Conservation (phyloP, 2,888 invertebrate genomes). For the Napeogenes sylphis region DNA sequence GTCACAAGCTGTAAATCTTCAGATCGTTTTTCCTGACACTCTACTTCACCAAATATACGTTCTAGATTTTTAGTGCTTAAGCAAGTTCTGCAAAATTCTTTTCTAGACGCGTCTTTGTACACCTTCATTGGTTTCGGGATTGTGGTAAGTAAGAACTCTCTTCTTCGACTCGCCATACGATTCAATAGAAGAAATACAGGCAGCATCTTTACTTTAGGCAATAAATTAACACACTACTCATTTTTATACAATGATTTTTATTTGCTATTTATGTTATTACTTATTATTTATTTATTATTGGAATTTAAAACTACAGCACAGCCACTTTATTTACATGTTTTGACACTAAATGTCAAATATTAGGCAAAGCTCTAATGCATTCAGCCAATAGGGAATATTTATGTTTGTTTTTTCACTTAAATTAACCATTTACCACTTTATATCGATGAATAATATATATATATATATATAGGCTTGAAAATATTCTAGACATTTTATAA, state of each 20-base stretch:
- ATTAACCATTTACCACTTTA: too few relatives aligned
- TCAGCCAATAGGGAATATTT: neutral
- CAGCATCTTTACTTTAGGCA: conserved; percentile 39
- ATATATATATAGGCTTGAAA: too few relatives aligned
- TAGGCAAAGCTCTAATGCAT: neutral
- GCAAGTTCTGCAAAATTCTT: conserved; percentile 51
- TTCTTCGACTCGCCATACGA: conserved; percentile 38
- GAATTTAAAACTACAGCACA: neutral
- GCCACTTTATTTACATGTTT: conserved; percentile 4
- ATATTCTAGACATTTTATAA: too few relatives aligned
- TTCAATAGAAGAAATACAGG: conserved; percentile 47
- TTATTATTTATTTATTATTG: neutral
- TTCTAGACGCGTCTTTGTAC: conserved; percentile 11
- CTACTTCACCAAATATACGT: conserved; percentile 48
- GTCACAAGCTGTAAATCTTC: conserved; percentile 48
- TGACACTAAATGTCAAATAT: neutral
- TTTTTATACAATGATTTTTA: neutral
- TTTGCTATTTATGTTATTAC: neutral
- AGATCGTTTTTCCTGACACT: conserved; percentile 42
- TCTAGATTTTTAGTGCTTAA: conserved; percentile 45
- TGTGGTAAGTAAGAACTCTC: conserved; percentile 27
- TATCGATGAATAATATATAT: too few relatives aligned
- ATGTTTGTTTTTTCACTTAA: too few relatives aligned
- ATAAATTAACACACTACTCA: neutral
- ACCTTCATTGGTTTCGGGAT: conserved; percentile 12